These are phyloP conservation scores for Panurus biarmicus DNA, from an alignment of 2,113 vertebrate genomes.

Conservation along the genomic window DNA sequence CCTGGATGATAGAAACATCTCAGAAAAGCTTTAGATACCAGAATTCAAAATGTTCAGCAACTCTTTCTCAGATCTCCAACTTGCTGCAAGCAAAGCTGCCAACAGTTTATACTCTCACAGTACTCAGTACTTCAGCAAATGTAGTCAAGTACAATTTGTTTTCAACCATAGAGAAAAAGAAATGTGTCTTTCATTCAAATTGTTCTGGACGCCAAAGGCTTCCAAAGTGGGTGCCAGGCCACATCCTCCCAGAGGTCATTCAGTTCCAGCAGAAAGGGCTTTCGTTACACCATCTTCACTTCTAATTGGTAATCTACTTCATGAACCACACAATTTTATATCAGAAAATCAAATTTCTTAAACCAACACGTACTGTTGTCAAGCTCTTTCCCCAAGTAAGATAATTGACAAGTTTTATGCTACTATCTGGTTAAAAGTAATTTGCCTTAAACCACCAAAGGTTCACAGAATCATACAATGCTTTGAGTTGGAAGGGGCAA, in stretches of 20 bases:
- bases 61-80: background rate
- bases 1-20: background rate
- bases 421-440: background rate
- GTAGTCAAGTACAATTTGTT: background rate
- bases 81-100: background rate
- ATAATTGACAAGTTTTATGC: background rate
- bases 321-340: background rate
- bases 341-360: background rate
- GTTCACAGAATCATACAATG: background rate
- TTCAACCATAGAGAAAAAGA: background rate
- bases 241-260: background rate
- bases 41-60: background rate
- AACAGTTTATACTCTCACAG: background rate
- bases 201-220: background rate
- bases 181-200: conserved; percentile 5
- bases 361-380: background rate
- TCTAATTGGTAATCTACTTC: background rate
- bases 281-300: background rate
- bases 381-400: background rate
- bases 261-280: background rate
- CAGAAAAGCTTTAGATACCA: background rate
- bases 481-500: background rate
- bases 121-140: background rate
- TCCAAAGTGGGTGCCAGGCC: background rate
- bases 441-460: background rate